Base-by-base conservation (phyloP, 2,797 vertebrate species). In the Typhlichthys subterraneus region DNA sequence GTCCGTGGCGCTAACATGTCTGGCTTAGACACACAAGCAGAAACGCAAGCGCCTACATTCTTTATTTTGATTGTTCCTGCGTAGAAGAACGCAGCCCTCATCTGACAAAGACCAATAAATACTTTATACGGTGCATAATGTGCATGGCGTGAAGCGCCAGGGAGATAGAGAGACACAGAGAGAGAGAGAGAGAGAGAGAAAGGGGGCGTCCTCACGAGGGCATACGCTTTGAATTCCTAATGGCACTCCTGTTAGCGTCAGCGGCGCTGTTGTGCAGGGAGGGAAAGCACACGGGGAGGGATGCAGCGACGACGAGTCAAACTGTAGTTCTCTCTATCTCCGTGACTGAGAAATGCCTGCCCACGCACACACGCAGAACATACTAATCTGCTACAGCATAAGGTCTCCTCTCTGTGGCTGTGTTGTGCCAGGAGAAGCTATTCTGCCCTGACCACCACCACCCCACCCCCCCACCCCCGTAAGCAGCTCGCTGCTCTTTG, bases 81-180 rank as follows among this genome's bases (percentile, higher is more conserved):
- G 60, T 48, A 69, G 82, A 68, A 88, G 90, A 83, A 89, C 63
- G 85, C 89, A 85, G 85, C 45, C 72, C 67, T 84, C 64, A 67
- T 85, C 87, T 92, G 87, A 93, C 90, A 93, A 92, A 92, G 91
- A 85, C 86, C 90, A 92, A 93, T 93, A 93, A 94, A 94, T 93
- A 94, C 90, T 93, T 94, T 90, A 93, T 93, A 92, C 81, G 80
- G 89, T 88, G 92, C 90, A 93, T 93, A 91, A 94, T 93, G 90
- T 87, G 86, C 91, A 88, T 82, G 64, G 87, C 87, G 88, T 81
- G 87, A 89, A 88, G 88, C 91, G 88, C 89, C 67, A 59, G 90
- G 88, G 88, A 89, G 65, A 23, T 23, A 23, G 23, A 23, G 23
- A 23, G 23, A 23, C 23, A 23, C 23, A 15, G 15, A 17, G 15